Conservation (phyloP, 2,113 vertebrate species). For the Corythornis cristatus region DNA sequence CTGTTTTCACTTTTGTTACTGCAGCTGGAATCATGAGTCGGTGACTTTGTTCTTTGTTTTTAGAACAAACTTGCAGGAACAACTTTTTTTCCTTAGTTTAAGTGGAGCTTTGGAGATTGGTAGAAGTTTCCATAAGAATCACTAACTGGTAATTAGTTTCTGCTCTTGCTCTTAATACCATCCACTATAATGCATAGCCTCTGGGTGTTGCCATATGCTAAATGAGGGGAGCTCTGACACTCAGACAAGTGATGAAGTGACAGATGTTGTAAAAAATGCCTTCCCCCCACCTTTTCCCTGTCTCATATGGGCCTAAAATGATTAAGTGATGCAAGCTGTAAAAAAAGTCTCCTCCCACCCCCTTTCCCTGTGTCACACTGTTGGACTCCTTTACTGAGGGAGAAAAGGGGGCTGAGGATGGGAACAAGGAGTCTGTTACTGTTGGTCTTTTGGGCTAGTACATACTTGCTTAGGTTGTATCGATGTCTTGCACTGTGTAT, state of each 20-base stretch:
- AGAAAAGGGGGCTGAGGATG: background rate
- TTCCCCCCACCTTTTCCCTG: rapidly evolving
- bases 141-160: background rate
- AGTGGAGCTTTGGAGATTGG: background rate
- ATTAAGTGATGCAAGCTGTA: background rate
- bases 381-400: background rate
- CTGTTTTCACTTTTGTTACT: background rate
- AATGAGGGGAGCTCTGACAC: background rate
- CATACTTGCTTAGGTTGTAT: background rate
- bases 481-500: rapidly evolving
- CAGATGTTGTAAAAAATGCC: background rate
- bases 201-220: rapidly evolving
- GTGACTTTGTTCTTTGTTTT: background rate
- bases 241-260: background rate
- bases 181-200: background rate
- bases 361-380: rapidly evolving
- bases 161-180: background rate
- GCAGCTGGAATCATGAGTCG: background rate
- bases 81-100: background rate
- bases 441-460: background rate
- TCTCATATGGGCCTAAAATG: background rate
- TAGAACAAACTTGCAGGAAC: background rate
- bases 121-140: background rate
- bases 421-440: rapidly evolving
- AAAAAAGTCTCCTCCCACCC: rapidly evolving